Base-by-base conservation (phyloP, 2,797 vertebrate genomes). In the Lithobates pipiens region DNA sequence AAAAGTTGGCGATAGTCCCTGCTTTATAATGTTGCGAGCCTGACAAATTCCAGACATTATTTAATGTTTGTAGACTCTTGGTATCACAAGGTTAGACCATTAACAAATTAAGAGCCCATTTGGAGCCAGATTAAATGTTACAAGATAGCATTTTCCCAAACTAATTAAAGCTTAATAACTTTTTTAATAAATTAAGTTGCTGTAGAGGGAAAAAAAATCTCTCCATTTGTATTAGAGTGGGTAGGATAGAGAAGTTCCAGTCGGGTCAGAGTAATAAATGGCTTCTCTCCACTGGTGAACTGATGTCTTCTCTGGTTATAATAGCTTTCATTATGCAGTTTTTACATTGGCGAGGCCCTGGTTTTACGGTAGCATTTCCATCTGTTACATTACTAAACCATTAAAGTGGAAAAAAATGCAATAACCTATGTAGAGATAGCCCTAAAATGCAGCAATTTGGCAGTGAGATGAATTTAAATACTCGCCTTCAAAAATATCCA, bases 91-190 rank as follows among this genome's bases (percentile, higher is more conserved):
- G 72, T 54, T 82, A 92, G 88, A 92, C 93, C 86, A 89, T 94
- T 95, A 94, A 93, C 94, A 94, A 92, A 93, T 94, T 92, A 94
- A 94, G 92, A 91, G 94, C 94, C 91, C 90, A 89, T 92, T 92
- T 89, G 86, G 91, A 93, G 90, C 90, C 90, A 91, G 94, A 92
- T 90, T 91, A 93, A 93, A 89, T 91, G 92, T 86, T 88, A 85
- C 79, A 90, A 92, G 94, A 93, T 93, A 96, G 93, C 94, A 91
- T 94, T 94, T 96, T 91, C 94, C 96, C 94, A 93, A 96, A 95
- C 96, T 96, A 95, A 97, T 94, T 96, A 97, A 96, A 96, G 94
- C 97, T 97, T 96, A 96, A 96, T 97, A 95, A 95, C 95, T 94
- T 97, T 67, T 61, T 67, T 97, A 96, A 95, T 94, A 95, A 96